Evolutionary conservation across 1,140 invertebrate species (phyloP), one percentile per base, ranked within the genome.

Genomic region (Panulirus ornatus): DNA sequence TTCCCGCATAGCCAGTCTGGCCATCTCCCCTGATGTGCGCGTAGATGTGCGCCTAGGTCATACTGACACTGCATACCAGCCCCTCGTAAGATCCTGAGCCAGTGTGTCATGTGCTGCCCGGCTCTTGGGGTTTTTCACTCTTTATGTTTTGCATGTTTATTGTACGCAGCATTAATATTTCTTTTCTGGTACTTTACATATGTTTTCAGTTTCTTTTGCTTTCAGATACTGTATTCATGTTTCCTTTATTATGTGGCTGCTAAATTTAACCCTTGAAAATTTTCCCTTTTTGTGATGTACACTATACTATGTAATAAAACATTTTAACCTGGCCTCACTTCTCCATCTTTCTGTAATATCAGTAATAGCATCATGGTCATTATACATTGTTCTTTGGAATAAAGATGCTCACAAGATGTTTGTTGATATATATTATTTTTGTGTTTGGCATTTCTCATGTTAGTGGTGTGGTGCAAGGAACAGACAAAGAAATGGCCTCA

Each of bases 1-100:
- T 78, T 87, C 85, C 85, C 85, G 85, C 71, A 76, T 86, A 58
- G 84, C 84, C 84, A 85, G 70, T 86, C 84, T 86, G 70, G 84
- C 84, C 30, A 73, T 86, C 42, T 86, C 84, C 84, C 85, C 85
- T 44, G 85, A 87, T 58, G 85, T 87, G 54, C 75, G 85, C 73
- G 75, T 87, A 63, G 85, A 87, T 78, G 84, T 86, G 22, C 85
- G 85, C 42, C 70, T 87, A n/a, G 85, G 85, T 78, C 75, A 79
- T 63, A 79, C 85, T 78, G 85, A 87, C 51, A 79, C 75, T n/a
- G 73, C 58, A 58, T 87, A 87, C 75, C 73, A 87, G 54, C 85
- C 85, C 71, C 85, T 87, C 73, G 85, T 87, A 87, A 87, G 85
- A 58, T 40, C 44, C 85, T 42, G 34, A 83, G 58, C 51, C 81